These are phyloP conservation scores for Phthorimaea operculella DNA, from an alignment of 1,140 invertebrate genomes.

Conservation along the genomic window DNA sequence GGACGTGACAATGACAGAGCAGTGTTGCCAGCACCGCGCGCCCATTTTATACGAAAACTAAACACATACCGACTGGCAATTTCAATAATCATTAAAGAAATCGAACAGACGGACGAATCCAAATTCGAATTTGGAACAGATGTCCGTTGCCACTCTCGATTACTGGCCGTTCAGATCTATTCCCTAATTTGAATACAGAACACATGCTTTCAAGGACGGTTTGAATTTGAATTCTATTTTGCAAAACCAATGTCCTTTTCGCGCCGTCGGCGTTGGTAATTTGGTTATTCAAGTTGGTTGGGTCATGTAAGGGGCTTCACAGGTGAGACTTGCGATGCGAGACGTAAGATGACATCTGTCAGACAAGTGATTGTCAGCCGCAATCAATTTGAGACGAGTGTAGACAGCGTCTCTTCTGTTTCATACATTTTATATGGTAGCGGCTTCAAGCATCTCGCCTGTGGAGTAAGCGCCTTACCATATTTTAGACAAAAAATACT, in stretches of 20 bases:
- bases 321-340: too few relatives aligned
- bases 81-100: conserved; percentile 62
- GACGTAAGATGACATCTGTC: too few relatives aligned
- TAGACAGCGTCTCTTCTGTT: too few relatives aligned
- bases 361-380: too few relatives aligned
- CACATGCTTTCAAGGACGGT: conserved; percentile 39
- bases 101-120: conserved; percentile 46
- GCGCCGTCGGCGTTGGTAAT: not conserved
- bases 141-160: conserved; percentile 48
- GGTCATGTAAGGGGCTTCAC: too few relatives aligned
- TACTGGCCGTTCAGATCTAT: conserved; percentile 40
- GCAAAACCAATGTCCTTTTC: not conserved
- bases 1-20: too few relatives aligned
- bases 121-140: conserved; percentile 50
- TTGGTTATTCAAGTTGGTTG: not conserved
- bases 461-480: too few relatives aligned
- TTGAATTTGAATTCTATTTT: not conserved
- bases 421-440: too few relatives aligned
- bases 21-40: too few relatives aligned
- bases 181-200: conserved; percentile 50
- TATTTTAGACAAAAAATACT: not conserved
- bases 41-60: too few relatives aligned
- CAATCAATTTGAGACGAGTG: too few relatives aligned
- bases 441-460: too few relatives aligned
- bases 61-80: conserved; percentile 49